Percentiles rank a stretch among this genome's conserved stretches.
Evolutionary conservation across 2,797 vertebrate genomes (phyloP).

Genomic region (Ctenosaura bakeri): DNA sequence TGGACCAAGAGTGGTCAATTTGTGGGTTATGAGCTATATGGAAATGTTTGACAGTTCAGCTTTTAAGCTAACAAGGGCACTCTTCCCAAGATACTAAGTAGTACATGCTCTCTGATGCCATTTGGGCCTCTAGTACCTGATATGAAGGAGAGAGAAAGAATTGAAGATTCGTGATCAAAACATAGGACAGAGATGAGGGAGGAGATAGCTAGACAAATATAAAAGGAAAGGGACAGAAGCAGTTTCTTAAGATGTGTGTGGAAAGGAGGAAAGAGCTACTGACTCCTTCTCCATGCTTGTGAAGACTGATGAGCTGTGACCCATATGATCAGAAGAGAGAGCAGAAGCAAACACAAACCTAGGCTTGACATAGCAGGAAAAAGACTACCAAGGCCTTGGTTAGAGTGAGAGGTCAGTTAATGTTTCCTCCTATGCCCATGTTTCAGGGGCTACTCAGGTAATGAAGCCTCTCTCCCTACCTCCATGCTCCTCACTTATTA

Average conservation of each 20-base stretch:
- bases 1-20: too few relatives aligned
- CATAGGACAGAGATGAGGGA: neutral
- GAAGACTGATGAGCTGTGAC: neutral
- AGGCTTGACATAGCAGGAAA: neutral
- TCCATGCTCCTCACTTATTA: neutral
- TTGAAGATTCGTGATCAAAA: too few relatives aligned
- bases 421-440: too few relatives aligned
- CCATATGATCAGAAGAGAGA: neutral
- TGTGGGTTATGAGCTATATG: too few relatives aligned
- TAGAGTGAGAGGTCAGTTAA: neutral
- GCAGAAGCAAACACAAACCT: neutral
- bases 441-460: neutral
- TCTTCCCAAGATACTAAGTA: too few relatives aligned
- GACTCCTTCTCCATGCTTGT: neutral
- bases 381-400: neutral
- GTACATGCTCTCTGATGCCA: too few relatives aligned
- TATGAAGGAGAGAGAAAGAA: too few relatives aligned
- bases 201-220: neutral
- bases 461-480: neutral
- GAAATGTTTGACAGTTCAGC: too few relatives aligned
- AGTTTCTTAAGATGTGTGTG: neutral
- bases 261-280: neutral
- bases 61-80: too few relatives aligned
- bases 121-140: too few relatives aligned
- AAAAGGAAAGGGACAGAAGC: neutral